Evolutionary conservation across 2,888 invertebrate genomes (phyloP).

Genomic region (Sphaeridia pumilis): DNA sequence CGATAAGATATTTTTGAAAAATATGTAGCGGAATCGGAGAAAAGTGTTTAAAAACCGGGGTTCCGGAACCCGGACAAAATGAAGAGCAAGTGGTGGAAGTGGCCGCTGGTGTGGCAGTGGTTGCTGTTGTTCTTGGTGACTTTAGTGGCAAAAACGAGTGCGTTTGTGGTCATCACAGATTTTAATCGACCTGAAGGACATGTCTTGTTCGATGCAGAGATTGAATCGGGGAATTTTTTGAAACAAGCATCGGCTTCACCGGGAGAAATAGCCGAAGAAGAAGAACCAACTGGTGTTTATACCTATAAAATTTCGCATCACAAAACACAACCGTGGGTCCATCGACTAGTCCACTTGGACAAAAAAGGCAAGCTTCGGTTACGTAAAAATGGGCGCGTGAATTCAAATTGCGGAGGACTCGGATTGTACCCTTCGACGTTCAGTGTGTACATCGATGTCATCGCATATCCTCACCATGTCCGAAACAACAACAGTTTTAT

Average conservation of each 20-base stretch:
- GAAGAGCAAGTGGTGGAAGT: not conserved
- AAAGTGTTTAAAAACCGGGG: not conserved
- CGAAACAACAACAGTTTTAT: conserved; percentile 17
- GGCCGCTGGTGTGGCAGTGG: not conserved
- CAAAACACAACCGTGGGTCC: conserved; percentile 35
- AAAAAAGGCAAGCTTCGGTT: conserved; percentile 29
- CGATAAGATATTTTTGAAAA: not conserved
- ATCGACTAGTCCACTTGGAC: conserved; percentile 31
- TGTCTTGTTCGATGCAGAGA: conserved; percentile 33
- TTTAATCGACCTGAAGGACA: conserved; percentile 30
- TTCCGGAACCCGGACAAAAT: not conserved
- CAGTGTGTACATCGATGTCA: conserved; percentile 32
- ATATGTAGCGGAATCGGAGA: not conserved
- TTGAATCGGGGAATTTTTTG: conserved; percentile 9
- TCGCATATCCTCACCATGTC: conserved; percentile 16
- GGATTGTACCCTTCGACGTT: conserved; percentile 28
- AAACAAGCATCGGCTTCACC: not conserved
- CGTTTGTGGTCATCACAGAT: conserved; percentile 30
- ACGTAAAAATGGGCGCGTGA: conserved; percentile 15
- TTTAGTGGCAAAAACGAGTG: conserved; percentile 1
- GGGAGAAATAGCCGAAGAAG: conserved; percentile 8
- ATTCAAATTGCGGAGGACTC: conserved; percentile 4
- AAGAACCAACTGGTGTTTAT: conserved; percentile 13
- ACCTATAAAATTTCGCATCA: conserved; percentile 33
- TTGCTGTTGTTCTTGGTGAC: not conserved